Base-by-base conservation (phyloP, 2,888 invertebrate genomes). In the Aphidius colemani region DNA sequence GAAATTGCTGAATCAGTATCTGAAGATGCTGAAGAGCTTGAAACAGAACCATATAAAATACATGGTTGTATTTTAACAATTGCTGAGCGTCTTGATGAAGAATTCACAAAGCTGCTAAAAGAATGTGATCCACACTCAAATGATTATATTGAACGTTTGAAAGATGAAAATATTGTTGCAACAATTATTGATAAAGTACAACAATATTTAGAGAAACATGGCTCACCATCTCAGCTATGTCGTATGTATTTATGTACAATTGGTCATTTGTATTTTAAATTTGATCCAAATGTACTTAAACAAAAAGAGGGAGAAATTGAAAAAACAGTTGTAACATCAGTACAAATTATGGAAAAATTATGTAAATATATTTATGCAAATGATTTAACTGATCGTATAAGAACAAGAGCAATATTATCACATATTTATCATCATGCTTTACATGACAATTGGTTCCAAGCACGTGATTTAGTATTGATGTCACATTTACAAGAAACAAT, bases 371-470 rank as follows among this genome's bases (percentile, higher is more conserved):
- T 99, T 75, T 99, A 99, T 79, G 91, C 94, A 13, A 92, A 96
- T 78, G 98, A 98, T 78, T 90, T 89, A 58, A 93, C 95, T 0
- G 96, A 98, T 83, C 90, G 98, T 62, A 87, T 98, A 61, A 86
- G 98, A 68, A 98, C 98, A 0, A 89, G 98, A 46, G 98, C 99
- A 1, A 98, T 99, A 73, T 85, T 99, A 18, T 97, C 94, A 44
- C 98, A 99, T 79, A 98, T 99, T 71, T 99, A 99, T 83, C 98
- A 98, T 82, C 96, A 97, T 79, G 98, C 99, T 7, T 86, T 99
- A 75, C 99, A 99, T 81, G 98, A 99, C 79, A 95, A 98, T 77
- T 94, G 93, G 93, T 98, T 96, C 87, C 90, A 93, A 82, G 96
- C 96, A 0, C 86, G 95, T 30, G 95, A 96, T 82, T 85, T 97